Conservation (phyloP, 2,888 invertebrate genomes). For the Agrotis exclamationis region DNA sequence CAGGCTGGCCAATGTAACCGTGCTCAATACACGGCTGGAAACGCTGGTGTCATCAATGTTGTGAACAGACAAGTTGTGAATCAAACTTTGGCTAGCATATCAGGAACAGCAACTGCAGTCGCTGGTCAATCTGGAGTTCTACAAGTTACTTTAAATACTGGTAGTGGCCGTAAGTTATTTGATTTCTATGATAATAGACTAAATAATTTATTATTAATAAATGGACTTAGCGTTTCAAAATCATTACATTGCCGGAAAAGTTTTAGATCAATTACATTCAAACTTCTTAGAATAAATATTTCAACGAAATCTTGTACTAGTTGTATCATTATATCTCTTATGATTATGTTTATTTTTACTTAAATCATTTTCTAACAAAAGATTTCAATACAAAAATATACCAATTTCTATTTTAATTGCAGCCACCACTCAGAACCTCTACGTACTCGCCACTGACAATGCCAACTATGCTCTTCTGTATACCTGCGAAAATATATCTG, state of each 20-base stretch:
- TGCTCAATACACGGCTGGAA: conserved; percentile 84
- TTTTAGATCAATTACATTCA: background rate
- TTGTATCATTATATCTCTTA: too few relatives aligned
- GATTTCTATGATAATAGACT: background rate
- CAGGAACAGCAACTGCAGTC: conserved; percentile 85
- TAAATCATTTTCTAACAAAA: too few relatives aligned
- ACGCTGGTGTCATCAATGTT: conserved; percentile 66
- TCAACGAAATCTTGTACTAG: too few relatives aligned
- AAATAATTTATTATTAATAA: too few relatives aligned
- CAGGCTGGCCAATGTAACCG: conserved; percentile 92
- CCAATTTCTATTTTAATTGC: background rate
- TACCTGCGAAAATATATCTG: conserved; percentile 77
- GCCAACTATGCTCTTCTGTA: conserved; percentile 79
- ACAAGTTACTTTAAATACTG: conserved; percentile 86
- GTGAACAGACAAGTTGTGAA: conserved; percentile 80
- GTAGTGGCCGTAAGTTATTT: conserved; percentile 84
- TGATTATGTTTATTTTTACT: too few relatives aligned
- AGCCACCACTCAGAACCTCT: conserved; percentile 71
- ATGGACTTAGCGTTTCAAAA: too few relatives aligned
- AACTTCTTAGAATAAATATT: too few relatives aligned
- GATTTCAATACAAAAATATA: too few relatives aligned
- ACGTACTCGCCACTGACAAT: conserved; percentile 83
- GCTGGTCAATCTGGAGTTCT: conserved; percentile 88
- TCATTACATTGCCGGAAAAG: background rate
- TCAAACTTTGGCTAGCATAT: conserved; percentile 84